Percentiles rank a stretch among this genome's conserved stretches.
These are phyloP conservation scores for Anoplolepis gracilipes DNA, from an alignment of 1,140 invertebrate species.

Conservation along the genomic window DNA sequence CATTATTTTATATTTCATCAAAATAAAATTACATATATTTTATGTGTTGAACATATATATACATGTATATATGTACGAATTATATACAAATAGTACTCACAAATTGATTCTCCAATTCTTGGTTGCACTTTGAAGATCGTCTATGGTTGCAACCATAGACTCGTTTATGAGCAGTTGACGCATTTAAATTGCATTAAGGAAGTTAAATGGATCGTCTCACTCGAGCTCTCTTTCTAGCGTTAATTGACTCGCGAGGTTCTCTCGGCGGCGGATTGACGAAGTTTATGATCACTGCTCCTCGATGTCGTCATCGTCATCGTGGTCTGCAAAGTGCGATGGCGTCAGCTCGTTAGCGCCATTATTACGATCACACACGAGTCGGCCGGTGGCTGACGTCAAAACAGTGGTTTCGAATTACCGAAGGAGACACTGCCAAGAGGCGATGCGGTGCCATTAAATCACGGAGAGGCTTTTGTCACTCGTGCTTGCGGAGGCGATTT, in stretches of 20 bases:
- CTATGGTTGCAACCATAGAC: not conserved
- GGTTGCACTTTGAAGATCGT: not conserved
- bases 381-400: slow-evolving; percentile 47
- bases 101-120: not conserved
- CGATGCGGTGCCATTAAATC: slow-evolving; percentile 54
- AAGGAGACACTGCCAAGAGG: slow-evolving; percentile 53
- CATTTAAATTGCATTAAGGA: slow-evolving; percentile 51
- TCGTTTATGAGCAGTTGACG: slow-evolving; percentile 21
- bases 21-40: not conserved
- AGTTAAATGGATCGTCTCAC: slow-evolving; percentile 23
- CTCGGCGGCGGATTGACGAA: not conserved
- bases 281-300: slow-evolving; percentile 21
- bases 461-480: slow-evolving; percentile 54
- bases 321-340: slow-evolving; percentile 27
- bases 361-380: slow-evolving; percentile 45
- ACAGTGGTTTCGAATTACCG: slow-evolving; percentile 66
- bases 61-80: not conserved
- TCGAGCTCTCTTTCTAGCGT: not conserved
- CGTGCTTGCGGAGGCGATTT: slow-evolving; percentile 16
- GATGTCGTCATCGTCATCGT: not conserved
- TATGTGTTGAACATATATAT: not conserved
- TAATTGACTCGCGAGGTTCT: slow-evolving; percentile 41
- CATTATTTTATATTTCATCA: not conserved
- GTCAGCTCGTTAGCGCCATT: slow-evolving; percentile 64
- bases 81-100: not conserved